A percentile compares a stretch with the other conserved stretches of the same genome.
Evolutionary conservation across 2,888 invertebrate genomes (phyloP).

Genomic region (Anaspis maculata): DNA sequence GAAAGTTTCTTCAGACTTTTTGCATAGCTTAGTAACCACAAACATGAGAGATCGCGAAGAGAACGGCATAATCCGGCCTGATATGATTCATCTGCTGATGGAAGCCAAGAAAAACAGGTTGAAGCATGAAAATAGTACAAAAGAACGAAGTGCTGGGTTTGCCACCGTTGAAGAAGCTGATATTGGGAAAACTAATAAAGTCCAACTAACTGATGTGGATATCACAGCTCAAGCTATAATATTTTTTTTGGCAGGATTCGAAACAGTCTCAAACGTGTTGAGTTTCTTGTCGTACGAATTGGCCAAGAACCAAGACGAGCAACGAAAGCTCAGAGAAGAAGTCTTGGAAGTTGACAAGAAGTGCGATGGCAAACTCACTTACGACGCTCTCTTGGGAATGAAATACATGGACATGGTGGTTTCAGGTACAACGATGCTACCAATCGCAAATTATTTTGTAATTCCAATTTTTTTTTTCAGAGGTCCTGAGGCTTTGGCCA

Average conservation of each 20-base stretch:
- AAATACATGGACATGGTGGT: constrained; percentile 47
- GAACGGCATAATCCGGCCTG: constrained; percentile 40
- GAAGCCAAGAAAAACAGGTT: constrained; percentile 30
- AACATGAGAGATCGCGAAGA: background rate
- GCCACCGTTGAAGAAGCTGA: constrained; percentile 18
- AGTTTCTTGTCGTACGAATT: constrained; percentile 48
- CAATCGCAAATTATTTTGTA: constrained; percentile 39
- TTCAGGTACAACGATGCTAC: constrained; percentile 12
- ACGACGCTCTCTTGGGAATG: constrained; percentile 42
- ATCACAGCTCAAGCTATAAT: constrained; percentile 7
- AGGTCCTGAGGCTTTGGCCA: constrained; percentile 8
- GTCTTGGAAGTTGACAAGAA: constrained; percentile 14
- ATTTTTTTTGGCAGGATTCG: constrained; percentile 41
- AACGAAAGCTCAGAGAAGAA: constrained; percentile 46
- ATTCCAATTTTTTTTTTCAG: constrained; percentile 32
- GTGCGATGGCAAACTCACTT: constrained; percentile 33
- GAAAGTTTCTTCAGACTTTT: background rate
- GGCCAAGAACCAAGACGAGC: constrained; percentile 50
- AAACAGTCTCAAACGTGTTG: constrained; percentile 37
- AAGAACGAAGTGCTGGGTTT: constrained; percentile 14
- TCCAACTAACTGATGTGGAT: constrained; percentile 3
- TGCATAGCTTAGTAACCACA: background rate
- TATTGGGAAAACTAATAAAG: constrained; percentile 2
- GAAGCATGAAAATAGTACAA: constrained; percentile 7
- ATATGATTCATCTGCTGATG: constrained; percentile 50